Percentiles rank a stretch among this genome's conserved stretches.
Conservation (phyloP, 2,113 vertebrate species). For the Xiphophorus maculatus region DNA sequence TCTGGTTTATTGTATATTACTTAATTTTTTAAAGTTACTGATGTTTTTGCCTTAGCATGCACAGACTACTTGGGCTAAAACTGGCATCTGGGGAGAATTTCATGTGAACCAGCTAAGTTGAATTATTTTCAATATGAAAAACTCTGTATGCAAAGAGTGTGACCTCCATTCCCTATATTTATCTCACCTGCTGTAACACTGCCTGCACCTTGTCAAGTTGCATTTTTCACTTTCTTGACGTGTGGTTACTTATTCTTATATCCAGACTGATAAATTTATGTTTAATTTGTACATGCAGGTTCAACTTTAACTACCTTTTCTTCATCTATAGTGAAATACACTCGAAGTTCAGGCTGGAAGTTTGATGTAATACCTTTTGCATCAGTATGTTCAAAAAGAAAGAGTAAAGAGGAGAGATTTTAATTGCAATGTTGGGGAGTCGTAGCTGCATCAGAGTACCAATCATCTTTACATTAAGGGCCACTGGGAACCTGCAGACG, state of each 20-base stretch:
- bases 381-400: neutral
- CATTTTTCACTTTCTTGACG: conserved; percentile 3
- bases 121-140: too few relatives aligned
- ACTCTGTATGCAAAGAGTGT: too few relatives aligned
- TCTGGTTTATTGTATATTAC: neutral
- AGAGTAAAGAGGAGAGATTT: conserved; percentile 14
- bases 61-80: neutral
- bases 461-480: conserved; percentile 60
- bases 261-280: neutral
- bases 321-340: conserved; percentile 11
- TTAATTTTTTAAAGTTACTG: neutral
- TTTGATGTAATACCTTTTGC: conserved; percentile 17
- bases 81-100: neutral
- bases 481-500: conserved; percentile 21
- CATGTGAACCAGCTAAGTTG: too few relatives aligned
- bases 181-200: too few relatives aligned
- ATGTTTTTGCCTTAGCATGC: neutral
- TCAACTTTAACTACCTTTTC: conserved; percentile 31
- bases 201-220: neutral
- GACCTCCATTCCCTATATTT: too few relatives aligned
- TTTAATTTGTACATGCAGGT: conserved; percentile 3
- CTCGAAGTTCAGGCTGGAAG: neutral
- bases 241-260: neutral
- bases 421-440: conserved; percentile 38
- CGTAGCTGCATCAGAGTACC: conserved; percentile 46